These are phyloP conservation scores for Jacana jacana DNA, from an alignment of 2,113 vertebrate genomes.

Conservation along the genomic window DNA sequence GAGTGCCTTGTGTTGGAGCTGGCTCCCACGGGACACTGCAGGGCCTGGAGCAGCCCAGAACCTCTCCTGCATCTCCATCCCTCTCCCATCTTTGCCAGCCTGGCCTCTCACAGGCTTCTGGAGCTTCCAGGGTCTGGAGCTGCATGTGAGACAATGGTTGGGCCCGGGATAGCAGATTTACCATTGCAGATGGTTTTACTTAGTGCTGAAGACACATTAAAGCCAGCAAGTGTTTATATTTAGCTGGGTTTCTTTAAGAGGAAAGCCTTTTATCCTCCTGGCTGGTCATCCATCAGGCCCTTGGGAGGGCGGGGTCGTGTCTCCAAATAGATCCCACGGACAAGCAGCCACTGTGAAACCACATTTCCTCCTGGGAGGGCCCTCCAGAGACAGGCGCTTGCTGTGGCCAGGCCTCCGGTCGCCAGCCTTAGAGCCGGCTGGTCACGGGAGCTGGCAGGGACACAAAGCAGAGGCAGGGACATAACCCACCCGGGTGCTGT, in stretches of 20 bases:
- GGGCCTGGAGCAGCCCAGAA: neutral
- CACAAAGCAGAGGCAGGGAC: neutral
- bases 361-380: slow-evolving; percentile 54
- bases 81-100: neutral
- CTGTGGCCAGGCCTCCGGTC: slow-evolving; percentile 22
- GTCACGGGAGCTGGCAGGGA: slow-evolving; percentile 29
- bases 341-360: slow-evolving; percentile 43
- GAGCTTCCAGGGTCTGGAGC: neutral
- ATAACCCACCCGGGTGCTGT: neutral
- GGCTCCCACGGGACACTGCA: neutral
- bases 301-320: slow-evolving; percentile 27
- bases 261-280: slow-evolving; percentile 75
- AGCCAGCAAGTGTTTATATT: slow-evolving; percentile 72
- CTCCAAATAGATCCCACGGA: slow-evolving; percentile 61
- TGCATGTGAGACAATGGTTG: neutral
- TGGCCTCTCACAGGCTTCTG: neutral
- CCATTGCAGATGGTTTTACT: slow-evolving; percentile 72
- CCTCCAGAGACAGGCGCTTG: neutral
- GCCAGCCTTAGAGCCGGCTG: neutral
- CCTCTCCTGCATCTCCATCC: neutral
- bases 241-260: slow-evolving; percentile 72
- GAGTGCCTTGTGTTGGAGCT: neutral
- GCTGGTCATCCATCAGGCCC: slow-evolving; percentile 45
- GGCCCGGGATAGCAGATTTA: slow-evolving; percentile 26
- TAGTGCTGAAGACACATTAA: slow-evolving; percentile 65